Base-by-base conservation (phyloP, 2,888 invertebrate species). In the Ennomos quercinarius region DNA sequence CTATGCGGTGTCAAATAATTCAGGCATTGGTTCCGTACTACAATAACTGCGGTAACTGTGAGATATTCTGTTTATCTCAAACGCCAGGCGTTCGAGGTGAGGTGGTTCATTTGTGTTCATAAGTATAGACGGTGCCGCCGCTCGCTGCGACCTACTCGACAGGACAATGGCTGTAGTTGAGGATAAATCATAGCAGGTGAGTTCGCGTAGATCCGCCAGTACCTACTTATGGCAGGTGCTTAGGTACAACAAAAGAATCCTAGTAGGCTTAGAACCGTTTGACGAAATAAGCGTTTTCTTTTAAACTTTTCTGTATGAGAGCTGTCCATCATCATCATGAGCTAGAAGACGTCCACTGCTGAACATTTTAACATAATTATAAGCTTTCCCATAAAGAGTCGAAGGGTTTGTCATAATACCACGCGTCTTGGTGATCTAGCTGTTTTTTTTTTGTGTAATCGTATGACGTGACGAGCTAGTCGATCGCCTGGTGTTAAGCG, bases 121-220 rank as follows among this genome's bases (percentile, higher is more conserved):
- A 86, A 55, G 83, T 84, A 80, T 83, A 76, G 76, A 72, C 3
- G 27, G 0, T 27, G 27, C 76, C 35, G 74, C 74, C 73, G 77
- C 76, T 68, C 68, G 72, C 71, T 70, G 68, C 80, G 88, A 88
- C 88, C 68, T 71, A 71, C 71, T 67, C 80, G 89, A 89, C 88
- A 88, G 85, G 74, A 89, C 89, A 90, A 90, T 89, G 79, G 87
- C 77, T 71, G 77, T 72, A 67, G 77, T 75, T 71, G 68, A 64
- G 70, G 76, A 87, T 90, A 89, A 89, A 90, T 90, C 89, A 89
- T 80, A 81, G 76, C 89, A 88, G 86, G 87, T 88, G 87, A 86
- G 76, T 83, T 80, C 76, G 73, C 76, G 68, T 78, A 74, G 80
- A 77, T 78, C 78, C 74, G 70, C 70, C 68, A 68, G 66, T 70